phyloP scores from a whole-genome alignment of 2,888 invertebrate genomes.

The Ochropleura plecta region DNA sequence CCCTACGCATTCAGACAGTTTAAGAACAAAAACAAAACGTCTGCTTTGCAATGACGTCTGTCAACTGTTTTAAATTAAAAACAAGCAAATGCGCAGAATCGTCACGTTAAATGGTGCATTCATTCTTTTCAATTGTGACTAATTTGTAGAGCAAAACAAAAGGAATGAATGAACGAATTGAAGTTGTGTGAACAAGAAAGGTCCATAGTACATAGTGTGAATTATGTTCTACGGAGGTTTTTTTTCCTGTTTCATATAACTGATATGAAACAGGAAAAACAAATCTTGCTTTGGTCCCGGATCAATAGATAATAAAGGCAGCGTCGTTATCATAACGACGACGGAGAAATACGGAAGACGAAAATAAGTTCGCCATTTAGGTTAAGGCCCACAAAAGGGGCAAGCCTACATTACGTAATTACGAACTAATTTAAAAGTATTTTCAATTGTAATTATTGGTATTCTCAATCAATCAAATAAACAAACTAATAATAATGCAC shows the following conservation, averaged over 20 bases:
- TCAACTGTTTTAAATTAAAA: slow-evolving; percentile 24
- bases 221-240: too few relatives aligned
- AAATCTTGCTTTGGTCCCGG: not conserved
- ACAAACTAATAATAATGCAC: too few relatives aligned
- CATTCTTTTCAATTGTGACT: slow-evolving; percentile 39
- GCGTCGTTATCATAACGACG: too few relatives aligned
- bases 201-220: not conserved
- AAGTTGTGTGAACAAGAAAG: not conserved
- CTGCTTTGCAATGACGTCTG: slow-evolving; percentile 41
- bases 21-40: slow-evolving; percentile 14
- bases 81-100: slow-evolving; percentile 6
- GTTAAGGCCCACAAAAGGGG: too few relatives aligned
- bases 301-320: too few relatives aligned
- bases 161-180: slow-evolving; percentile 1
- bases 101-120: slow-evolving; percentile 16
- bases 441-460: too few relatives aligned
- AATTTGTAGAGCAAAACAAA: slow-evolving; percentile 17
- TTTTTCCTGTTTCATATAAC: too few relatives aligned
- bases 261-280: not conserved
- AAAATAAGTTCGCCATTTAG: too few relatives aligned
- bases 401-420: too few relatives aligned
- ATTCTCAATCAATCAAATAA: too few relatives aligned
- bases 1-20: slow-evolving; percentile 29
- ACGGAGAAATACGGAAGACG: too few relatives aligned
- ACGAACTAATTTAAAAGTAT: too few relatives aligned